Conservation (phyloP, 2,888 invertebrate species). For the Metellina segmentata region DNA sequence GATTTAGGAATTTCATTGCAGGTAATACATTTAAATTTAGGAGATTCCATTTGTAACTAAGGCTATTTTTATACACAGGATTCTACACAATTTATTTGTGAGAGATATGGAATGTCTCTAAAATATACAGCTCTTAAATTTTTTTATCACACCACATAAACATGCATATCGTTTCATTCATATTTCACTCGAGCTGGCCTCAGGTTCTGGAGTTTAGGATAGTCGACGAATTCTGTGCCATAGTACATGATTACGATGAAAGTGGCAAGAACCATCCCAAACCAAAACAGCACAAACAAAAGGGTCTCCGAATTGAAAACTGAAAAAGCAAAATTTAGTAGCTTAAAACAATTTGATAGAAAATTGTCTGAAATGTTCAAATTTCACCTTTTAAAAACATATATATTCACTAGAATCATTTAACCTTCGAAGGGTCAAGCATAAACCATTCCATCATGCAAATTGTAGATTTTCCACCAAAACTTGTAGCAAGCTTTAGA, state of each 20-base stretch:
- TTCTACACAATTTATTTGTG: constrained; percentile 4
- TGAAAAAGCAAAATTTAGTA: constrained; percentile 78
- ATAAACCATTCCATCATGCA: no score
- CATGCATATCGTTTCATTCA: constrained; percentile 61
- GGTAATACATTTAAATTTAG: background rate
- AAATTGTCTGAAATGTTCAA: background rate
- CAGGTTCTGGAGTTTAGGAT: constrained; percentile 84
- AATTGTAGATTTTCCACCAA: background rate
- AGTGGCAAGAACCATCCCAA: constrained; percentile 91
- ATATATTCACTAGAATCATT: no score
- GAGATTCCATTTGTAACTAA: constrained; percentile 9
- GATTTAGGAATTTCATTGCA: background rate
- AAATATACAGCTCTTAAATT: constrained; percentile 33
- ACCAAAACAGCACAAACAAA: constrained; percentile 95
- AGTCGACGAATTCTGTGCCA: constrained; percentile 96
- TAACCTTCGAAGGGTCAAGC: no score
- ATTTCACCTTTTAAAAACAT: no score
- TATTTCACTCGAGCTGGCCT: constrained; percentile 44
- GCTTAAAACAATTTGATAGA: constrained; percentile 15
- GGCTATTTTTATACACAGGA: constrained; percentile 13
- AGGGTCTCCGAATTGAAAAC: constrained; percentile 91
- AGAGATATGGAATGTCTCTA: constrained; percentile 42
- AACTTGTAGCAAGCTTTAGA: background rate
- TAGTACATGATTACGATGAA: constrained; percentile 90
- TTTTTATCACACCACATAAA: constrained; percentile 47